Conservation (phyloP, 1,140 invertebrate genomes). For the Drosophila bifasciata region DNA sequence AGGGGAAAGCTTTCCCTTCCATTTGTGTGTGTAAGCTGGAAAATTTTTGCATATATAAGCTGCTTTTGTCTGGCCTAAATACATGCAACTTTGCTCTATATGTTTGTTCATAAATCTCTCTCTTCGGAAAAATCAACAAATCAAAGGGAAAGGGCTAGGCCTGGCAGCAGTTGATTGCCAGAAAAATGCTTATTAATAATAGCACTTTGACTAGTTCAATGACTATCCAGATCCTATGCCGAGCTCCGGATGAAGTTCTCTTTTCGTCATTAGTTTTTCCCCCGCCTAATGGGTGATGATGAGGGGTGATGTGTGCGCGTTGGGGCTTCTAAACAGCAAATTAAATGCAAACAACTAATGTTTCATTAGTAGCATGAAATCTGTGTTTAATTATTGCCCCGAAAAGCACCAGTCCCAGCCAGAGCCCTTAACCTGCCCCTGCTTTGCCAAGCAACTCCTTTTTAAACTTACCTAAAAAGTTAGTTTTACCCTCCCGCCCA, state of each 20-base stretch:
- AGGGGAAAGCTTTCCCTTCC: too few relatives aligned
- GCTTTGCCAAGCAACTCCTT: slow-evolving; percentile 23
- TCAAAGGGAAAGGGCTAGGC: slow-evolving; percentile 46
- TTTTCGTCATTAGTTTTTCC: slow-evolving; percentile 27
- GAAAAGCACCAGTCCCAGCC: not conserved
- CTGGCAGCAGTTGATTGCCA: slow-evolving; percentile 62
- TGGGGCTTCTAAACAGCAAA: slow-evolving; percentile 68
- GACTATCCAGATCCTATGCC: not conserved
- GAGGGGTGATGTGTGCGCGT: slow-evolving; percentile 5
- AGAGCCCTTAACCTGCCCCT: not conserved
- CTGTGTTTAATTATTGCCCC: slow-evolving; percentile 77
- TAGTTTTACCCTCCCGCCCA: slow-evolving; percentile 51
- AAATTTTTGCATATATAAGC: slow-evolving; percentile 72
- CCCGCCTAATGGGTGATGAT: slow-evolving; percentile 14
- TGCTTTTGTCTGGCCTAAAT: slow-evolving; percentile 67
- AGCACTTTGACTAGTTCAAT: slow-evolving; percentile 8
- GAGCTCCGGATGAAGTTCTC: slow-evolving; percentile 25
- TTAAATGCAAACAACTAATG: slow-evolving; percentile 82
- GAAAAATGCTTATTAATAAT: slow-evolving; percentile 50
- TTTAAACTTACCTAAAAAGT: slow-evolving; percentile 79
- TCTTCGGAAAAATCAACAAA: slow-evolving; percentile 65
- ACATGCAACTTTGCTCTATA: slow-evolving; percentile 24
- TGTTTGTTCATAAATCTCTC: slow-evolving; percentile 60
- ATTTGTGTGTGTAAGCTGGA: slow-evolving; percentile 54
- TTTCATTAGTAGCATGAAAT: slow-evolving; percentile 82